phyloP scores from a whole-genome alignment of 2,113 vertebrate species.

The Centropristis striata region DNA sequence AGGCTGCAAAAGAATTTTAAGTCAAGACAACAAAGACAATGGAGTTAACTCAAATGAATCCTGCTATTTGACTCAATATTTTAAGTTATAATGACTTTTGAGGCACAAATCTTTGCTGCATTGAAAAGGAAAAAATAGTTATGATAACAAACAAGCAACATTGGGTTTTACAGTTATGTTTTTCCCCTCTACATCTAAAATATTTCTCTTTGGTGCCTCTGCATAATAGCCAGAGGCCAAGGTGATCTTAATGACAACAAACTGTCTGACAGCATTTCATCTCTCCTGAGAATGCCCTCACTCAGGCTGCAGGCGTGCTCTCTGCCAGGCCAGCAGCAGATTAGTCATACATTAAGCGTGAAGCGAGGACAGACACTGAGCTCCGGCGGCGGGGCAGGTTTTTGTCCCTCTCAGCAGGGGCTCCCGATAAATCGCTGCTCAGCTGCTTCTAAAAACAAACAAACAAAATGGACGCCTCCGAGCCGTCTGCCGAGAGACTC shows the following conservation, averaged over 20 bases:
- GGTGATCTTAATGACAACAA: slow-evolving; percentile 17
- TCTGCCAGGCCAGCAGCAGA: slow-evolving; percentile 41
- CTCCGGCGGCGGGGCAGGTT: slow-evolving; percentile 8
- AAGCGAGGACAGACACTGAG: slow-evolving; percentile 41
- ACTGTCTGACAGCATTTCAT: slow-evolving; percentile 1
- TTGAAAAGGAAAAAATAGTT: too few relatives aligned
- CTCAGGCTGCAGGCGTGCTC: background rate
- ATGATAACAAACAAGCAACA: too few relatives aligned
- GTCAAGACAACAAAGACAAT: too few relatives aligned
- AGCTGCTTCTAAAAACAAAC: slow-evolving; percentile 56
- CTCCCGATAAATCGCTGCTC: slow-evolving; percentile 50
- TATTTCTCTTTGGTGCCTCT: background rate
- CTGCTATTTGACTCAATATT: too few relatives aligned
- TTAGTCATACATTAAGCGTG: slow-evolving; percentile 62
- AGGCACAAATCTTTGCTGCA: too few relatives aligned
- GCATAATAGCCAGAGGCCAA: background rate
- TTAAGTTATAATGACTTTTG: too few relatives aligned
- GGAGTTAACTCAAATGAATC: too few relatives aligned
- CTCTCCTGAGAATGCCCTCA: background rate
- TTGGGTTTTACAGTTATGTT: background rate
- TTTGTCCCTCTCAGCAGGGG: slow-evolving; percentile 51
- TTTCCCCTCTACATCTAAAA: background rate
- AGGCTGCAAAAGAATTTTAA: too few relatives aligned
- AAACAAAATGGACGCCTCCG: slow-evolving; percentile 41
- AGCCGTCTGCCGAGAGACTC: slow-evolving; percentile 19